Evolutionary conservation across 2,888 invertebrate species (phyloP).

Genomic region (Leucozona laternaria): DNA sequence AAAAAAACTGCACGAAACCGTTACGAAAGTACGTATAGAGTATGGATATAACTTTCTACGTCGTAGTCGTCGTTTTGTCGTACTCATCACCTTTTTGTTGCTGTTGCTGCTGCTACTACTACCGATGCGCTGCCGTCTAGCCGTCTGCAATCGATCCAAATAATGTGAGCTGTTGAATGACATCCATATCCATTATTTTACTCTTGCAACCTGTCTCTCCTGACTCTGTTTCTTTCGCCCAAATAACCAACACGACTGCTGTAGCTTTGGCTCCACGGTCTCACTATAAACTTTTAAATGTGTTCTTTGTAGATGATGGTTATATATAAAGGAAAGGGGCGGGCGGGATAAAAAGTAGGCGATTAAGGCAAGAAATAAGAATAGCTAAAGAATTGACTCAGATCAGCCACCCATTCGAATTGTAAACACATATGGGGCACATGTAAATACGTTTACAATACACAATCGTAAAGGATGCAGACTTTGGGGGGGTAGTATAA

Average conservation of each 20-base stretch:
- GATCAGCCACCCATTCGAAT: background rate
- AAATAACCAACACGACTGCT: conserved; percentile 13
- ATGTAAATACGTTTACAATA: background rate
- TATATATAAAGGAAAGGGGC: conserved; percentile 67
- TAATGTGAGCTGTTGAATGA: conserved; percentile 39
- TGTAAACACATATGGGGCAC: background rate
- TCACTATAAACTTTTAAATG: conserved; percentile 43
- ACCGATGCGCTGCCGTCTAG: conserved; percentile 65
- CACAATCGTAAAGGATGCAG: conserved; percentile 1
- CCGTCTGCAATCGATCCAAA: conserved; percentile 77
- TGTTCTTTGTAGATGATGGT: conserved; percentile 43
- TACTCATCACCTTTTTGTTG: conserved; percentile 62
- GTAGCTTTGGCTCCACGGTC: conserved; percentile 39
- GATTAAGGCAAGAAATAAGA: conserved; percentile 40
- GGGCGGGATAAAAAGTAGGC: conserved; percentile 41
- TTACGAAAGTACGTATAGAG: conserved; percentile 56
- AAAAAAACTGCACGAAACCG: conserved; percentile 21
- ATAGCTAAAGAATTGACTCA: background rate
- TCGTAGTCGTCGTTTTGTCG: background rate
- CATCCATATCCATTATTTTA: conserved; percentile 38
- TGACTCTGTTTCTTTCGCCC: background rate
- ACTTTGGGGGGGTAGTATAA: background rate
- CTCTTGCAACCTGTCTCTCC: conserved; percentile 23
- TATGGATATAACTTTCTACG: conserved; percentile 48
- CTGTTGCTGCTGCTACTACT: background rate